Conservation (phyloP, 2,797 vertebrate genomes). For the Megaceryle alcyon region DNA sequence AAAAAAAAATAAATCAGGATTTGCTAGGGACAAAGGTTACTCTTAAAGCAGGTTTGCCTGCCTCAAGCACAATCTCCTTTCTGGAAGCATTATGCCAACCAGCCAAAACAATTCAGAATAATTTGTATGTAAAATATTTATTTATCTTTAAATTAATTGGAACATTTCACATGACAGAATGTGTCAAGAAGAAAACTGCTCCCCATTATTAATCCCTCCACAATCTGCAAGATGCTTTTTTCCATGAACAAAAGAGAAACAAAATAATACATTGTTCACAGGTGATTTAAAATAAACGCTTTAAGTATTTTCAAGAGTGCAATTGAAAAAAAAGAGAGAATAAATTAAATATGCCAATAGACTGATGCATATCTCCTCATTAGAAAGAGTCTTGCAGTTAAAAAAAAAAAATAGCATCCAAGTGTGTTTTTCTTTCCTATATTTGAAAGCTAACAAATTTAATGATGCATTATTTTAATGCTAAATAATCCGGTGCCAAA, state of each 20-base stretch:
- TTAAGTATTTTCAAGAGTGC: background rate
- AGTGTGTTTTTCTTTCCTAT: background rate
- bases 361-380: background rate
- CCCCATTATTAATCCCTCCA: background rate
- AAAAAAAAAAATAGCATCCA: background rate
- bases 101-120: background rate
- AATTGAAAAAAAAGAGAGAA: background rate
- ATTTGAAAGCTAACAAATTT: background rate
- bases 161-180: background rate
- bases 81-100: background rate
- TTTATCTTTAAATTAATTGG: background rate
- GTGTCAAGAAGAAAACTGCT: background rate
- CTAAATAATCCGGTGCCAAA: background rate
- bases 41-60: background rate
- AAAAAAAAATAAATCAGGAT: background rate
- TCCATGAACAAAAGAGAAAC: background rate
- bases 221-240: background rate
- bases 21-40: slow-evolving; percentile 35
- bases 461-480: background rate
- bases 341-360: background rate
- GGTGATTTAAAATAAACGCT: background rate
- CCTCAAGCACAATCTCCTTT: background rate
- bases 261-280: background rate
- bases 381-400: background rate
- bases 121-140: background rate